Percentiles rank a stretch among this genome's conserved stretches.
Evolutionary conservation across 2,888 invertebrate genomes (phyloP).

Genomic region (Synanthedon tipuliformis): DNA sequence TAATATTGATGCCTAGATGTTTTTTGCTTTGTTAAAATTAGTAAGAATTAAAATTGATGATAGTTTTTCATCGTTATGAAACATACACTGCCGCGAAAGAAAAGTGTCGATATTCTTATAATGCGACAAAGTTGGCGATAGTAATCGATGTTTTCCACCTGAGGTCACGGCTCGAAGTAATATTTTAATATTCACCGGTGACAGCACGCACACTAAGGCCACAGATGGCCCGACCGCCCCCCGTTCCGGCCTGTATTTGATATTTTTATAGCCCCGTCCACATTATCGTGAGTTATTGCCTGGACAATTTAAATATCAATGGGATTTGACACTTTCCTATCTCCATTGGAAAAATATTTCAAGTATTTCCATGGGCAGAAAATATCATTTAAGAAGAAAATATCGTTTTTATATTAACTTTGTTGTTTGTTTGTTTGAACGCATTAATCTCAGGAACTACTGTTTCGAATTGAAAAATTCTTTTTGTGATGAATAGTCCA

Average conservation of each 20-base stretch:
- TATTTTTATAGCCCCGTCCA: constrained; percentile 58
- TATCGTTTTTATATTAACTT: too few relatives aligned
- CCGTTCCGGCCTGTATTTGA: constrained; percentile 45
- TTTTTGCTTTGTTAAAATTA: too few relatives aligned
- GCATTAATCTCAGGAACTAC: too few relatives aligned
- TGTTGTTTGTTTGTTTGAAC: too few relatives aligned
- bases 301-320: constrained; percentile 56
- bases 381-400: too few relatives aligned
- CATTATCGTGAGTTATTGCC: constrained; percentile 59
- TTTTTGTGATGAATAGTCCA: too few relatives aligned
- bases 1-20: too few relatives aligned
- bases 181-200: constrained; percentile 44
- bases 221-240: constrained; percentile 16
- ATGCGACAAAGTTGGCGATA: not conserved
- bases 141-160: constrained; percentile 4
- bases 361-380: constrained; percentile 5
- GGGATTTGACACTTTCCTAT: constrained; percentile 49
- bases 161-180: constrained; percentile 29
- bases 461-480: too few relatives aligned
- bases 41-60: too few relatives aligned
- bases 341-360: constrained; percentile 14
- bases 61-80: too few relatives aligned
- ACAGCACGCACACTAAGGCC: constrained; percentile 17
- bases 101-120: not conserved
- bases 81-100: too few relatives aligned